Base-by-base conservation (phyloP, 2,888 invertebrate genomes). In the Aphidoletes aphidimyza region DNA sequence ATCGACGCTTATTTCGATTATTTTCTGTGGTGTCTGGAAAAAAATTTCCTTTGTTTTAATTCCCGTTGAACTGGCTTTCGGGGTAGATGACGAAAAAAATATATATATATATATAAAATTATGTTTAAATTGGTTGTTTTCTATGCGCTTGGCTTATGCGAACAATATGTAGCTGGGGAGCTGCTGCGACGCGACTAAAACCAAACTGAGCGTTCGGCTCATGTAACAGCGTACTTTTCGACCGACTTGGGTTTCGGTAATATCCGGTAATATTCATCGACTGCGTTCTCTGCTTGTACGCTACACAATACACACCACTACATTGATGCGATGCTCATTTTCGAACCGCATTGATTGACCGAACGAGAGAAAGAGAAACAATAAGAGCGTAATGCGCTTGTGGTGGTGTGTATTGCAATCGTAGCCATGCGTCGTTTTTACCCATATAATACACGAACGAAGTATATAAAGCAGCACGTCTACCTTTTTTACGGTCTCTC, bases 101-200 rank as follows among this genome's bases (percentile, higher is more conserved):
- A n/a, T n/a, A n/a, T n/a, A n/a, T n/a, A n/a, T n/a, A n/a, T n/a
- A n/a, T n/a, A n/a, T n/a, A n/a, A n/a, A n/a, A n/a, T n/a, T n/a
- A n/a, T n/a, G n/a, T 30, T 30, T 11, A n/a, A 69, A 69, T 14
- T 54, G n/a, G n/a, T 8, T 30, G 30, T 69, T 69, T 30, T 69
- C 69, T 69, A 69, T 69, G 69, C 69, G 69, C 69, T 69, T 69
- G 69, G 69, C 69, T 30, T 69, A 30, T 69, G 69, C 69, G 69
- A 69, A 69, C 69, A 69, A 69, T 69, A 69, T 69, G 34, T 69
- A 69, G 69, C 69, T 69, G 69, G 69, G 69, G 69, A 69, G 69
- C 69, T 69, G 69, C 69, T 69, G 69, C 69, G 69, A 69, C 69
- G 69, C 69, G 69, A 69, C 69, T 69, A 69, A 69, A 69, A 69